phyloP scores from a whole-genome alignment of 1,140 invertebrate genomes.

The Drosophila cardini region DNA sequence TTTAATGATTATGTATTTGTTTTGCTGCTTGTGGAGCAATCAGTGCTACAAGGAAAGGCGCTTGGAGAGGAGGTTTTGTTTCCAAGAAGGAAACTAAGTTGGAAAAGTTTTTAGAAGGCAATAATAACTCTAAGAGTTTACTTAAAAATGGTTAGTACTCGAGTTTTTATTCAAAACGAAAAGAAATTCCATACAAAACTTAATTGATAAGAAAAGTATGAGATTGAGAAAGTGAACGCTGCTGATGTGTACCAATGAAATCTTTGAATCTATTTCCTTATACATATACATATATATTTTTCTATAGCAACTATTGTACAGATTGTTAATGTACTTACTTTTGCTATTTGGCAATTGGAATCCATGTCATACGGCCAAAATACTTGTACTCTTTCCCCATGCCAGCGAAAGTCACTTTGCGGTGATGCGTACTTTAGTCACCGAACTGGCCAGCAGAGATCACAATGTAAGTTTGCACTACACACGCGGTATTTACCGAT shows the following conservation, averaged over 20 bases:
- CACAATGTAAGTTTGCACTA: conserved; percentile 68
- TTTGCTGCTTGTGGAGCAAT: conserved; percentile 45
- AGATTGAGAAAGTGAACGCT: conserved; percentile 7
- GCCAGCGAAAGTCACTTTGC: conserved; percentile 83
- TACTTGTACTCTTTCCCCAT: conserved; percentile 78
- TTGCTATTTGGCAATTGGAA: not conserved
- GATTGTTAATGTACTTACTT: not conserved
- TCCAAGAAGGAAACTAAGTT: conserved; percentile 4
- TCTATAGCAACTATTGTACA: not conserved
- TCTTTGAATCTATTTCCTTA: not conserved
- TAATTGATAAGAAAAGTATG: conserved; percentile 38
- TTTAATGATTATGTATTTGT: conserved; percentile 67
- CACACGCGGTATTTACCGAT: not conserved
- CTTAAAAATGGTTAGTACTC: conserved; percentile 33
- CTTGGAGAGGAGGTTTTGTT: conserved; percentile 32
- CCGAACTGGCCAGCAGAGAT: conserved; percentile 71
- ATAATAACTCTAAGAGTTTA: not conserved
- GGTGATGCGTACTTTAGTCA: conserved; percentile 75
- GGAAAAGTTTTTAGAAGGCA: conserved; percentile 11
- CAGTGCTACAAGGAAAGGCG: conserved; percentile 45
- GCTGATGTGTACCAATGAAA: conserved; percentile 54
- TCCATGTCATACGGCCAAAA: conserved; percentile 56
- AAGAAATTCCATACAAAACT: conserved; percentile 4
- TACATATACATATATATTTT: not conserved
- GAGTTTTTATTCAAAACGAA: not conserved